Base-by-base conservation (phyloP, 2,797 vertebrate species). In the Myotis myotis region DNA sequence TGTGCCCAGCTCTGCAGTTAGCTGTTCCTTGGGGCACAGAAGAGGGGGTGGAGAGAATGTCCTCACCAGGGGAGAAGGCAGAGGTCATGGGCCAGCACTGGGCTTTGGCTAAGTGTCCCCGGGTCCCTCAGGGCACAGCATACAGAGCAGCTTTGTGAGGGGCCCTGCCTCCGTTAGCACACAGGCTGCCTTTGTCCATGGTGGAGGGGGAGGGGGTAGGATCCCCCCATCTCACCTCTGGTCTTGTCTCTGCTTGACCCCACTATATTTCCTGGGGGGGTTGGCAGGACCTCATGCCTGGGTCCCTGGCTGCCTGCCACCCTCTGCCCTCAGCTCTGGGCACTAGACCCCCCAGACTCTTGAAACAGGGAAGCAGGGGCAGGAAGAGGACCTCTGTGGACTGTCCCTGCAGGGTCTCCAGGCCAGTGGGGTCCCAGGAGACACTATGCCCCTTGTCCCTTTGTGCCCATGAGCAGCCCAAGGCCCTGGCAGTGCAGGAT, bases 111-210 rank as follows among this genome's bases (percentile, higher is more conserved):
- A 30, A 92, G 76, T 64, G 64, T 84, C 88, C 51, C 51, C 71
- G 78, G 94, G 93, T 95, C 79, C 94, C 76, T 96, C 76, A 89
- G 87, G 83, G 93, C 80, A 88, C 38, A 88, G 88, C 28, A 86
- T 64, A 97, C 92, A 93, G 92, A 95, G 85, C 47, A 68, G 89
- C 70, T 97, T 95, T 96, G 94, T 97, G 89, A 91, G 87, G 36
- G 79, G 30, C 51, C 49, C 76, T 13, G 79, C 80, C 80, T 74
- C 85, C 85, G 85, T 33, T 74, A 92, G 85, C 92, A 97, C 57
- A 97, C 82, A 97, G 87, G 47, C 89, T 55, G 93, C 86, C 96
- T 97, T 97, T 97, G 97, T 97, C 92, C 33, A 2, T 8, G 22
- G 87, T 66, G 70, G 53, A 85, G 76, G 53, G 53, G 75, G 49